Base-by-base conservation (phyloP, 2,797 vertebrate species). In the Alfaro cultratus region DNA sequence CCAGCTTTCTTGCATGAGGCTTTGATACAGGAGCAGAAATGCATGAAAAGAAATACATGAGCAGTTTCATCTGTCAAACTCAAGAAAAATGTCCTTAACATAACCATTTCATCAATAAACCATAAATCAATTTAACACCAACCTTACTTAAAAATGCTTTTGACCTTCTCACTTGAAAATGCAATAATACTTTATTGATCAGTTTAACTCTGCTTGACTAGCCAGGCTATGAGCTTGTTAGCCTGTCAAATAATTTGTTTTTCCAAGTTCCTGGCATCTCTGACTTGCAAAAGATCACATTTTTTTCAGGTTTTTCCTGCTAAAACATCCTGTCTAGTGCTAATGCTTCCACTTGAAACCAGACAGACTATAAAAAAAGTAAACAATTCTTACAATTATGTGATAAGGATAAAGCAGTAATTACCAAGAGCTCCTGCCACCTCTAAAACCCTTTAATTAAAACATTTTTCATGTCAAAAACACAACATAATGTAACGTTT, bases 361-460 rank as follows among this genome's bases (percentile, higher is more conserved):
- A 1, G 5, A 85, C 41, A 36, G 0, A 72, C 78, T 67, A n/a
- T 4, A 45, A 57, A 34, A 51, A 39, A 53, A 77, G 74, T 57
- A 76, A 85, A 78, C 43, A 36, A 77, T 76, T 64, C 10, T 75
- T 34, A 47, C 46, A 71, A 46, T 64, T 29, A 26, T 57, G 53
- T 62, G 39, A 64, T 62, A 68, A 77, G 43, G 15, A 73, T 29
- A 55, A 68, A 70, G 67, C 12, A 8, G 23, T 60, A 73, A 49
- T 45, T 79, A 76, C 29, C 67, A 68, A 76, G 26, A 81, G 47
- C n/a, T 72, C n/a, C 29, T 29, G 23, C 47, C 67, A 73, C 31
- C 68, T 49, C 46, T 68, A 39, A 73, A 80, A 76, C 31, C 23
- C 64, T 36, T 26, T 75, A 55, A 82, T 82, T 47, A 75, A 79